phyloP scores from a whole-genome alignment of 2,113 vertebrate species.

The Bufo bufo region DNA sequence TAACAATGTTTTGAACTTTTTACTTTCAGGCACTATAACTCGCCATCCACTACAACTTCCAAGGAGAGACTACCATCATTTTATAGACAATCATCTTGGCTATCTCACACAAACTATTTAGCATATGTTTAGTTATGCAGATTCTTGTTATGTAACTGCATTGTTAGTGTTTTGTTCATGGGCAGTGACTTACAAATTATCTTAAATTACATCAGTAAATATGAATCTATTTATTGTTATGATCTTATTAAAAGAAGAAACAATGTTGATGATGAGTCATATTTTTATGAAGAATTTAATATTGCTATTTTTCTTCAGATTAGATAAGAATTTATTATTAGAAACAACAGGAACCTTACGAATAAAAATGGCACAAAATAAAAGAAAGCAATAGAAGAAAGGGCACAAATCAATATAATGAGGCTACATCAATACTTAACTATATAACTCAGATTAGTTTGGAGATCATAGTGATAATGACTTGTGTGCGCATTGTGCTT shows the following conservation, averaged over 20 bases:
- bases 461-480: constrained; percentile 23
- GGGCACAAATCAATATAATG: constrained; percentile 30
- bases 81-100: too few relatives aligned
- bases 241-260: neutral
- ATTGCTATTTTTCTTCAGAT: neutral
- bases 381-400: neutral
- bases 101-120: too few relatives aligned
- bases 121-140: too few relatives aligned
- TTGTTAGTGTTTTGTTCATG: too few relatives aligned
- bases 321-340: constrained; percentile 21
- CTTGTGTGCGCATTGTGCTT: constrained; percentile 21
- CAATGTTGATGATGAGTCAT: neutral
- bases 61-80: too few relatives aligned
- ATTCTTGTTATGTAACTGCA: too few relatives aligned
- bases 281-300: neutral
- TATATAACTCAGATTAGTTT: constrained; percentile 1
- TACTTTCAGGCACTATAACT: too few relatives aligned
- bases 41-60: too few relatives aligned
- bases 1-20: too few relatives aligned
- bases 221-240: neutral
- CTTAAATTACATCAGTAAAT: neutral
- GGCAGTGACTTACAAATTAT: neutral
- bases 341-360: neutral
- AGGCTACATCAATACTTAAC: constrained; percentile 32
- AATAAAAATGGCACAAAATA: neutral